Evolutionary conservation across 2,888 invertebrate species (phyloP), one percentile per base, ranked within the genome.

Genomic region (Ecliptopera silaceata): DNA sequence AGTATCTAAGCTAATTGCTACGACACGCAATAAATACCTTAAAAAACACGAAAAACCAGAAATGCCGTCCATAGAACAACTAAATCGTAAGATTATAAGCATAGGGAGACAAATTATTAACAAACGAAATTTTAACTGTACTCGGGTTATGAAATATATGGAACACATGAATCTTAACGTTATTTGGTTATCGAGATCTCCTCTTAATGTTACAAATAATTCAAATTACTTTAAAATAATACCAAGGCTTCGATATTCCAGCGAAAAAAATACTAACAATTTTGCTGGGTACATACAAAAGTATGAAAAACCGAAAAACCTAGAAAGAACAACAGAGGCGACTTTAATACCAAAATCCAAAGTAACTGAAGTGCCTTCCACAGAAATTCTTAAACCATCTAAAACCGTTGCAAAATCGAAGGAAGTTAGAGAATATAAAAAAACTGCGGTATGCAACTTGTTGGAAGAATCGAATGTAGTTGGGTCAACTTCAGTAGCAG

Each of bases 11-110:
- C 38, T 54, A 1, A 39, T 59, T 34, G 10, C 31, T 31, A 20
- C 13, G 8, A 43, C 54, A 36, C n/a, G 31, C 8, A 42, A 42
- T 32, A 59, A 38, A n/a, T 54, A 31, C 38, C 15, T 38, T 2
- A 50, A 38, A 15, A 54, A 46, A 34, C 17, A 59, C 13, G 59
- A 47, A 47, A 34, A 38, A 32, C 12, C 26, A 4, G 50, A 46
- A 38, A 59, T 46, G 32, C 46, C 48, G 20, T 29, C 49, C 2
- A 58, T 65, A 52, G 74, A 72, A 48, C 75, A 77, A 53, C 62
- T 89, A 6, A 81, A 82, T 72, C 85, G 80, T 56, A 89, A 88
- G 75, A 62, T 90, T 39, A 73, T 86, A 66, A 88, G 85, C 66
- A 79, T 90, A 47, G 90, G 90, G 45, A 72, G 80, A 58, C 89